These are phyloP conservation scores for Oceanites oceanicus DNA, from an alignment of 2,113 vertebrate species.

Conservation along the genomic window DNA sequence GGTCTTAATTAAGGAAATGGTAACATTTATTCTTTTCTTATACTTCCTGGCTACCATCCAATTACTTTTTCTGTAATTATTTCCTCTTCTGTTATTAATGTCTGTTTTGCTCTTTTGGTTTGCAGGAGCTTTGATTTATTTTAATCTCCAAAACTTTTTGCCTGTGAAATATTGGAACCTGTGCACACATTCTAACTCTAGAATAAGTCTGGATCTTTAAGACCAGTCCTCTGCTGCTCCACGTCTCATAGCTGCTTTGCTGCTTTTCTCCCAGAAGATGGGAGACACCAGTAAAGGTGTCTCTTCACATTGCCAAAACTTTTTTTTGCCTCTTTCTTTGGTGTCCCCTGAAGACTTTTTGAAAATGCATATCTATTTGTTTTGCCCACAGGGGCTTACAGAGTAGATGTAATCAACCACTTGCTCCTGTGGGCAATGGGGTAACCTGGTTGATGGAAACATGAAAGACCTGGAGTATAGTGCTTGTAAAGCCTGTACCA, in stretches of 20 bases:
- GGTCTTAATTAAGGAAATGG: not conserved
- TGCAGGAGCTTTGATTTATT: not conserved
- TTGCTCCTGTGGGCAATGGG: not conserved
- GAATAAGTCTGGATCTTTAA: not conserved
- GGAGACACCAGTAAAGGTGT: not conserved
- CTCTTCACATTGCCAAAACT: not conserved
- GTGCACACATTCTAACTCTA: fast-evolving
- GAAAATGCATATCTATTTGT: not conserved
- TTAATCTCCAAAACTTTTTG: not conserved
- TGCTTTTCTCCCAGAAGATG: not conserved
- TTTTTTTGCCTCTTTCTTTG: not conserved
- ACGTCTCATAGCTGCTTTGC: not conserved
- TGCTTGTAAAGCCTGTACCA: not conserved
- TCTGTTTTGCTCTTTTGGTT: not conserved
- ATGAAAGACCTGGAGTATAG: not conserved
- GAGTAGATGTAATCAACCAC: not conserved
- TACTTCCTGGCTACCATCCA: not conserved
- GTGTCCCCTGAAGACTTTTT: not conserved
- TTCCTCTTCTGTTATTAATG: not conserved
- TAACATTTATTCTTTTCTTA: not conserved
- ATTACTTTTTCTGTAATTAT: not conserved
- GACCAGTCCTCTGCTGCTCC: not conserved
- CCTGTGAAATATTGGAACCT: not conserved
- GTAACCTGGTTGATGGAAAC: not conserved
- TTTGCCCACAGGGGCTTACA: not conserved